Evolutionary conservation across 2,888 invertebrate genomes (phyloP), one percentile per base, ranked within the genome.

Genomic region (Stenodera caucasica): DNA sequence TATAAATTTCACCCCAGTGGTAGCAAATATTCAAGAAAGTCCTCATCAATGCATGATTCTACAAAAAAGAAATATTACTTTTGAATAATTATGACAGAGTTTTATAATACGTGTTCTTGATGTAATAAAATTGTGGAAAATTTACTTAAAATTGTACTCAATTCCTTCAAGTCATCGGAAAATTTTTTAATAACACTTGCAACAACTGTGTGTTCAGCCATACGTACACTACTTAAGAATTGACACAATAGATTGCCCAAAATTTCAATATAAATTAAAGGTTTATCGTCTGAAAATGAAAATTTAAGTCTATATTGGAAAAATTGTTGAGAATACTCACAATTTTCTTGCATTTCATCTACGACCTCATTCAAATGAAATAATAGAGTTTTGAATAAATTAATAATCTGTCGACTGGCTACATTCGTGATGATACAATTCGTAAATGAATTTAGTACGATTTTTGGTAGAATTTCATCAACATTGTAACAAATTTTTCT

Each of bases 91-190:
- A 26, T 35, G 4, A 4, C 40, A 49, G 29, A 32, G 9, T n/a
- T n/a, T n/a, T n/a, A n/a, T n/a, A n/a, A n/a, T 74, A 81, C 81
- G 73, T 81, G 80, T 71, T 80, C 76, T 60, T 71, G 72, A 18
- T 72, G 73, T 49, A 81, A 67, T 40, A 81, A 65, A 23, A 68
- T 59, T 23, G 58, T 69, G 35, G 78, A 79, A 69, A 80, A 78
- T 49, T 67, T 70, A 29, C 67, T 64, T 54, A 81, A 66, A 49
- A 75, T 66, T 21, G 30, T 62, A 61, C 69, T 72, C 3, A 79
- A 61, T 54, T 78, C 75, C 3, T 74, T 66, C 68, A 80, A 71
- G 18, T 68, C 63, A 35, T 70, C 68, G 30, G 75, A 65, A 60
- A 78, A 77, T 60, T 78, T 80, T 40, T 72, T 70, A 26, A 77